Evolutionary conservation across 35 echinoderm and acorn worm genomes (phyloP).

Genomic region (Lytechinus pictus): DNA sequence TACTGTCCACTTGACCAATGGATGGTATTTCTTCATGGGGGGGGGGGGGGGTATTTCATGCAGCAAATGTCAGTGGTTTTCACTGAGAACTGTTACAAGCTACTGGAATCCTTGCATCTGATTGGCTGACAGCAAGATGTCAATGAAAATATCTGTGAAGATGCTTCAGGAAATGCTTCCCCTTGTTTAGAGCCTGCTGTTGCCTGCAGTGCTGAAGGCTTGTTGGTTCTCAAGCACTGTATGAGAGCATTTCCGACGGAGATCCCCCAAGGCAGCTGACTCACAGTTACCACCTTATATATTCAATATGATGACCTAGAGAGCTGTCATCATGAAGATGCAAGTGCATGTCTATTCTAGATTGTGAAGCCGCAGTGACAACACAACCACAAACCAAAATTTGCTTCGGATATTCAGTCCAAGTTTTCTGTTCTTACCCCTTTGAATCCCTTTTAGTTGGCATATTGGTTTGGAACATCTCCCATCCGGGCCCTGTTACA

Average conservation of each 20-base stretch:
- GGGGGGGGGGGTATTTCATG: too few relatives aligned
- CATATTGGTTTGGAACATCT: too few relatives aligned
- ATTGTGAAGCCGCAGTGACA: neutral
- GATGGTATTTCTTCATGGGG: too few relatives aligned
- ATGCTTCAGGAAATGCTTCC: too few relatives aligned
- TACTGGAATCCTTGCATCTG: too few relatives aligned
- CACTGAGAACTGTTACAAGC: too few relatives aligned
- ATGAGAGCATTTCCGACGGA: neutral
- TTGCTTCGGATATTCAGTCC: neutral
- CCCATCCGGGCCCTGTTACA: too few relatives aligned
- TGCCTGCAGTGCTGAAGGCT: neutral
- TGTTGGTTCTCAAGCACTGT: neutral
- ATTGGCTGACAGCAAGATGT: too few relatives aligned
- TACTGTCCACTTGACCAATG: too few relatives aligned
- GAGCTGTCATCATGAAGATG: neutral
- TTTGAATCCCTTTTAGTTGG: neutral
- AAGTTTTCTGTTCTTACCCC: neutral
- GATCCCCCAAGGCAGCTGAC: neutral
- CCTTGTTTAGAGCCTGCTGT: neutral
- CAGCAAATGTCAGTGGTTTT: too few relatives aligned
- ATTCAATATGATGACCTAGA: neutral
- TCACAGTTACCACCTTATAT: neutral
- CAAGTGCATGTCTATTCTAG: neutral
- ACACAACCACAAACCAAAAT: neutral
- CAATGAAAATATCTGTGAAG: too few relatives aligned